A percentile compares a stretch with the other conserved stretches of the same genome.
Evolutionary conservation across 2,888 invertebrate genomes (phyloP).

Genomic region (Clivina fossor): DNA sequence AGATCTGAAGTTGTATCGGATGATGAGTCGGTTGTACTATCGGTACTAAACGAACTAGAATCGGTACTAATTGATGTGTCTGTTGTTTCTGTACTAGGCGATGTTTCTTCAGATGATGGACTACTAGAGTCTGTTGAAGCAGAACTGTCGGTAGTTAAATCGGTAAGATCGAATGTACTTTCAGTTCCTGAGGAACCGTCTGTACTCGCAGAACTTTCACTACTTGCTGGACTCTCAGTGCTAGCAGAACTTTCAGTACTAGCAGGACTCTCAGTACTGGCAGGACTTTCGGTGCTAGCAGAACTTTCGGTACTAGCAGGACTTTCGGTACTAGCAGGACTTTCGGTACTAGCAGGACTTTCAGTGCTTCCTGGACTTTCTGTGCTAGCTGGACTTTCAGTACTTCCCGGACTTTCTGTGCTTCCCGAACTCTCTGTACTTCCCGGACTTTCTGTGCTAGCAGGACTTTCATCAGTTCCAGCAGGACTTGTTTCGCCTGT

Average conservation of each 20-base stretch:
- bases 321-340: conserved; percentile 31
- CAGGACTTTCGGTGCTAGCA: conserved; percentile 25
- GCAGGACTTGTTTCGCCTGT: conserved; percentile 5
- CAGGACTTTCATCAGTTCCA: conserved; percentile 26
- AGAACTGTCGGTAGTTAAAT: conserved; percentile 26
- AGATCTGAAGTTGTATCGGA: conserved; percentile 22
- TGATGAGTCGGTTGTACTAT: conserved; percentile 31
- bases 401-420: conserved; percentile 1
- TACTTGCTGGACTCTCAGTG: not conserved
- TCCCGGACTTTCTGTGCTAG: conserved; percentile 23
- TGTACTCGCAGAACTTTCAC: conserved; percentile 26
- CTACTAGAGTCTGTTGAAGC: conserved; percentile 35
- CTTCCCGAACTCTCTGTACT: not conserved
- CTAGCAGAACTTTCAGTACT: conserved; percentile 12
- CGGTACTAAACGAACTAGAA: conserved; percentile 36
- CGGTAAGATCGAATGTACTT: conserved; percentile 19
- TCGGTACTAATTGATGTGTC: not conserved
- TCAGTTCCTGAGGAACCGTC: conserved; percentile 14
- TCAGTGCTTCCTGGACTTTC: conserved; percentile 27
- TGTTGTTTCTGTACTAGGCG: conserved; percentile 23
- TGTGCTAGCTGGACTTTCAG: conserved; percentile 31
- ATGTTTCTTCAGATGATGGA: conserved; percentile 36
- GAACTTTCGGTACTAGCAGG: conserved; percentile 19
- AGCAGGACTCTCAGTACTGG: conserved; percentile 30
- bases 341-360: conserved; percentile 24